A percentile compares a stretch with the other conserved stretches of the same genome.
Conservation (phyloP, 2,797 vertebrate genomes). For the Graptemys geographica region DNA sequence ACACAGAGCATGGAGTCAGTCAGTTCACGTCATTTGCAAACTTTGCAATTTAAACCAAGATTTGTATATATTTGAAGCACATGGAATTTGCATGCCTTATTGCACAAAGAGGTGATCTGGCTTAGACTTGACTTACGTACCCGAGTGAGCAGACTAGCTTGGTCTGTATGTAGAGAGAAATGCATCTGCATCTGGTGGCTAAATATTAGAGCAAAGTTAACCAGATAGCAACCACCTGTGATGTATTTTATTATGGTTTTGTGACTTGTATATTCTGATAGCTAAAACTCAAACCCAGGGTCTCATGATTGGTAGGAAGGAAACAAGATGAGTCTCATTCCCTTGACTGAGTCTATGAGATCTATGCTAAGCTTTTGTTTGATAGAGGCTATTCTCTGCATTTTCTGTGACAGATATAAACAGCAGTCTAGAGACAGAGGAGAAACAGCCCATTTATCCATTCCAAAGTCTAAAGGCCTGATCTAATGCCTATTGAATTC, state of each 20-base stretch:
- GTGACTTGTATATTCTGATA: neutral
- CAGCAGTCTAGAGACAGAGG: rapidly evolving
- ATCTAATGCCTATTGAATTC: neutral
- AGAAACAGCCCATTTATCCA: rapidly evolving
- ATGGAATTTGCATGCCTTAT: neutral
- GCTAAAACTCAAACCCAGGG: neutral
- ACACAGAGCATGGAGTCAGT: neutral
- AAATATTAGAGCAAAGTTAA: neutral
- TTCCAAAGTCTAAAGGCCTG: neutral
- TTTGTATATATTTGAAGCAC: neutral
- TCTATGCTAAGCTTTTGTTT: neutral
- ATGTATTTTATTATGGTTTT: neutral
- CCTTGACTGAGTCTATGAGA: rapidly evolving
- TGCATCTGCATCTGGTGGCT: neutral
- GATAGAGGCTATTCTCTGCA: neutral
- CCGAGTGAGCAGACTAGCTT: neutral
- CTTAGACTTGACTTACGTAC: neutral
- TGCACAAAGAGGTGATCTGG: neutral
- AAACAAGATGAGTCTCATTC: neutral
- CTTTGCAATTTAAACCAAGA: neutral
- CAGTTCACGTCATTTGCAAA: neutral
- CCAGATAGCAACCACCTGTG: rapidly evolving
- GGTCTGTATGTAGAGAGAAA: neutral
- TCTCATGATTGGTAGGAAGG: neutral
- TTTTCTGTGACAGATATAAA: neutral